phyloP scores from a whole-genome alignment of 2,888 invertebrate genomes.

The Chromoteleia sp. region DNA sequence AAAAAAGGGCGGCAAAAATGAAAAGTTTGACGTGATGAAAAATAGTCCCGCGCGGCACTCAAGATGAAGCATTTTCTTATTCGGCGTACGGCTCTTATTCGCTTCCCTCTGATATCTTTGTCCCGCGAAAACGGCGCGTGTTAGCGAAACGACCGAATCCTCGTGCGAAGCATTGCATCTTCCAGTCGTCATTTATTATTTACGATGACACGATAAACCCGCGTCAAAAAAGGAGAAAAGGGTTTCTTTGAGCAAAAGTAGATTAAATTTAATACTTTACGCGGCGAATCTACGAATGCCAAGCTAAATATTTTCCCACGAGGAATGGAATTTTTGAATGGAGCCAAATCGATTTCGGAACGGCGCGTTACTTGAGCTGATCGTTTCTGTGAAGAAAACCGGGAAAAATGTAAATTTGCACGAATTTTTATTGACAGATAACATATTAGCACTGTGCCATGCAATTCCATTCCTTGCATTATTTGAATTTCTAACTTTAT shows the following conservation, averaged over 20 bases:
- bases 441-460: conserved; percentile 41
- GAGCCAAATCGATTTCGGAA: conserved; percentile 55
- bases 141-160: conserved; percentile 63
- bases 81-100: conserved; percentile 42
- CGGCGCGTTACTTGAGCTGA: conserved; percentile 47
- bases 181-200: conserved; percentile 67
- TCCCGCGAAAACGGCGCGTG: conserved; percentile 56
- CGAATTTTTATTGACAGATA: conserved; percentile 57
- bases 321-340: conserved; percentile 60
- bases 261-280: conserved; percentile 71
- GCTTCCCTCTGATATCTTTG: conserved; percentile 64
- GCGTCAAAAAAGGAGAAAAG: conserved; percentile 51
- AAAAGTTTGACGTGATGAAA: conserved; percentile 74
- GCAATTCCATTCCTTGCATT: conserved; percentile 22
- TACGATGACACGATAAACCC: conserved; percentile 66
- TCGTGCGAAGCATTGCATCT: conserved; percentile 66
- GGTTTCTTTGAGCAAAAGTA: conserved; percentile 58
- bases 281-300: conserved; percentile 55
- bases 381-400: conserved; percentile 36
- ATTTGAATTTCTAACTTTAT: conserved; percentile 29
- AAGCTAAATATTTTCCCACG: conserved; percentile 64
- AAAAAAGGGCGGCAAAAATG: conserved; percentile 63
- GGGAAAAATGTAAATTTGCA: conserved; percentile 51
- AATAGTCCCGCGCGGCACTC: conserved; percentile 73
- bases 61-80: conserved; percentile 74